These are phyloP conservation scores for Epinotia nisella DNA, from an alignment of 2,888 invertebrate genomes.

Conservation along the genomic window DNA sequence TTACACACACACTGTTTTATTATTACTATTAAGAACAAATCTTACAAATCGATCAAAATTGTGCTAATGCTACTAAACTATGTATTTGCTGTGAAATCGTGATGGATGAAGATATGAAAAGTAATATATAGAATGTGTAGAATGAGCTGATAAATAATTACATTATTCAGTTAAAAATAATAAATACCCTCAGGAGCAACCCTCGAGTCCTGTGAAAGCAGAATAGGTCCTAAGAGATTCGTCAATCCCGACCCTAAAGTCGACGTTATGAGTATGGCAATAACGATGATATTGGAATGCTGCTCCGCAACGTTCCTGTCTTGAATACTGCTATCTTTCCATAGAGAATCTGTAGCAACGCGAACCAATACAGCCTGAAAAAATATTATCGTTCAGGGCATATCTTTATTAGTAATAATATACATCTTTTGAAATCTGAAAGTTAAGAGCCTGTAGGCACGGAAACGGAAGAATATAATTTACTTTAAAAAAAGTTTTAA, in stretches of 20 bases:
- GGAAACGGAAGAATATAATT: constrained; percentile 38
- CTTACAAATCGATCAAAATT: not conserved
- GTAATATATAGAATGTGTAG: not conserved
- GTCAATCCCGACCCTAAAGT: constrained; percentile 74
- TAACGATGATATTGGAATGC: constrained; percentile 79
- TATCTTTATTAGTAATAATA: constrained; percentile 33
- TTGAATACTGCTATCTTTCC: constrained; percentile 62
- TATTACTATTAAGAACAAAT: not conserved
- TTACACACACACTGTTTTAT: not conserved
- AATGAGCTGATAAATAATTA: not conserved
- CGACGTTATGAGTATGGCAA: constrained; percentile 74
- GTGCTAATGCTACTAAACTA: not conserved
- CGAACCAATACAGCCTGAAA: constrained; percentile 80
- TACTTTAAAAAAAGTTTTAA: no score
- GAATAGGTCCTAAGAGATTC: constrained; percentile 72
- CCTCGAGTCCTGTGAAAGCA: constrained; percentile 71
- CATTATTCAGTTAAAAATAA: constrained; percentile 39
- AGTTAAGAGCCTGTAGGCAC: constrained; percentile 16
- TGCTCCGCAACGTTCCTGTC: constrained; percentile 71
- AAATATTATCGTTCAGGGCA: constrained; percentile 47
- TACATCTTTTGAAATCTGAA: constrained; percentile 24
- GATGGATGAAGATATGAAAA: not conserved
- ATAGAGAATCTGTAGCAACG: constrained; percentile 75
- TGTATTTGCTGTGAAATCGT: not conserved
- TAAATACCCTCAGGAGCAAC: constrained; percentile 72